Conservation (phyloP, 2,797 vertebrate genomes). For the Echeneis naucrates region DNA sequence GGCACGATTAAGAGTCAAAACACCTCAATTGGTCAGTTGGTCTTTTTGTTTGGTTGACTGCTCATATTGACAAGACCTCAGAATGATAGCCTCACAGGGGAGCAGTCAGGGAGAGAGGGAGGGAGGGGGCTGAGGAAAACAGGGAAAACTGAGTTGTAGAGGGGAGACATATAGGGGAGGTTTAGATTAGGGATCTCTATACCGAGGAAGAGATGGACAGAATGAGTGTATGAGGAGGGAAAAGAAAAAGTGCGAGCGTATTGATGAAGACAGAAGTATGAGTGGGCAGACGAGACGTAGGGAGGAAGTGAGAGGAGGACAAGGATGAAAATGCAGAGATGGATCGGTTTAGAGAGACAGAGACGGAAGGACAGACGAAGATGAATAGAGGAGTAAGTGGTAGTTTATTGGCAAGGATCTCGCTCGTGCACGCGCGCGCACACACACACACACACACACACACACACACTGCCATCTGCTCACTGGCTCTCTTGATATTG, state of each 20-base stretch:
- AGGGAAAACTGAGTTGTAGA: slow-evolving; percentile 2
- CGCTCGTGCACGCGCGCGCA: slow-evolving; percentile 38
- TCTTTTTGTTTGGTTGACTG: slow-evolving; percentile 91
- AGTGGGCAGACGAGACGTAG: neutral
- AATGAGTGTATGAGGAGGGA: neutral
- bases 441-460: slow-evolving; percentile 36
- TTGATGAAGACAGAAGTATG: neutral
- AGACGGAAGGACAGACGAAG: slow-evolving; percentile 53
- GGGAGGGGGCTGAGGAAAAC: neutral
- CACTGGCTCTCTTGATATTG: slow-evolving; percentile 90
- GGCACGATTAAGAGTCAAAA: slow-evolving; percentile 84
- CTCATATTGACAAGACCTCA: slow-evolving; percentile 92
- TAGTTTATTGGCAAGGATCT: slow-evolving; percentile 95
- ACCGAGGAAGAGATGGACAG: neutral
- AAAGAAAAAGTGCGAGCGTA: neutral
- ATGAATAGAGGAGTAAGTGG: slow-evolving; percentile 68
- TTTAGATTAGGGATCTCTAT: neutral
- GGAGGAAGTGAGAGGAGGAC: neutral
- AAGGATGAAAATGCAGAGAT: slow-evolving; percentile 21
- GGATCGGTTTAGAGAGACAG: slow-evolving; percentile 32
- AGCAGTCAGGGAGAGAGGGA: slow-evolving; percentile 50
- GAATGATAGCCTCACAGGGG: slow-evolving; percentile 92
- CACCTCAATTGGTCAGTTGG: slow-evolving; percentile 89
- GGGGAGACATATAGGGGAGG: neutral
- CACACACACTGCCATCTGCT: slow-evolving; percentile 17